phyloP scores from a whole-genome alignment of 1,140 invertebrate species.

The Eupristina koningsbergeri region DNA sequence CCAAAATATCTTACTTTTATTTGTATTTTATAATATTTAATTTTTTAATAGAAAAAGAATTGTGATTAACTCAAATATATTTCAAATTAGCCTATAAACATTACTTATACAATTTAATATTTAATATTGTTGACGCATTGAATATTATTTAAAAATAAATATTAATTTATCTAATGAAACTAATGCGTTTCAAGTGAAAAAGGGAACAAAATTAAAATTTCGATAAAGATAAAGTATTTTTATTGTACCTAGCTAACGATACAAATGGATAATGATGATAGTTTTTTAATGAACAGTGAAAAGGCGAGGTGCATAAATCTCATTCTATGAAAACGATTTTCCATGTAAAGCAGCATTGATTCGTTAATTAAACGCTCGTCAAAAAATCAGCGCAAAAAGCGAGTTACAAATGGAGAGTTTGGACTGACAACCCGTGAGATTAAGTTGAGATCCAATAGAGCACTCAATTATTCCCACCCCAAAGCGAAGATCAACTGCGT shows the following conservation, averaged over 20 bases:
- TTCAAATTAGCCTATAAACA: too few species aligned
- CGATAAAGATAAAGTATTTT: background rate
- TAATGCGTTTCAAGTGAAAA: too few species aligned
- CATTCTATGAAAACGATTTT: background rate
- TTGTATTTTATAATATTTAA: too few species aligned
- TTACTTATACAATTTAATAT: too few species aligned
- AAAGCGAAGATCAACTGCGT: background rate
- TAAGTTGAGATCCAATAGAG: slow-evolving; percentile 37
- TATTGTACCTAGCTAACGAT: background rate
- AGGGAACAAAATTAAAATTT: background rate
- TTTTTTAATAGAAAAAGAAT: too few species aligned
- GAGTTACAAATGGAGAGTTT: slow-evolving; percentile 31
- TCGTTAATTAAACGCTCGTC: slow-evolving; percentile 8
- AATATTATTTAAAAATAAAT: too few species aligned
- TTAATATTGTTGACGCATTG: too few species aligned
- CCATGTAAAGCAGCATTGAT: slow-evolving; percentile 7
- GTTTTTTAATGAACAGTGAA: background rate
- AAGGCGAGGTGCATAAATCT: background rate
- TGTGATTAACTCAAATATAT: too few species aligned
- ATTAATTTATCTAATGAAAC: too few species aligned
- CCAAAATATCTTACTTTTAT: too few species aligned
- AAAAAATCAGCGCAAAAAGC: slow-evolving; percentile 32
- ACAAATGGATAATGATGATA: background rate
- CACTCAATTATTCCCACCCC: slow-evolving; percentile 37
- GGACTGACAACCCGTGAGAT: slow-evolving; percentile 49